These are phyloP conservation scores for Amiota mariae DNA, from an alignment of 2,888 invertebrate genomes.

Conservation along the genomic window DNA sequence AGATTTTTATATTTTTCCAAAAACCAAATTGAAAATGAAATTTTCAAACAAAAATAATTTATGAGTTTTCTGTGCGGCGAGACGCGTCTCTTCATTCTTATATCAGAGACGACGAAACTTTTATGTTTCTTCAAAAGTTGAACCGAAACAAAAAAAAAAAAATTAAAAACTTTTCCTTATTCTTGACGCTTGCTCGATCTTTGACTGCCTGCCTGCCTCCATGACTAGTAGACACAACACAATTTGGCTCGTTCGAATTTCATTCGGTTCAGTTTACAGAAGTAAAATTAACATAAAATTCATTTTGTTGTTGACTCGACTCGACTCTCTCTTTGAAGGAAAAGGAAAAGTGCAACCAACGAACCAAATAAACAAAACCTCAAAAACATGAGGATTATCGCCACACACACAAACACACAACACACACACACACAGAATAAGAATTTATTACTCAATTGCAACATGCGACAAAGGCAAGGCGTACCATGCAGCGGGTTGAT, in stretches of 20 bases:
- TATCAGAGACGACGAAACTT: constrained; percentile 18
- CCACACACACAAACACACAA: neutral
- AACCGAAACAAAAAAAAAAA: neutral
- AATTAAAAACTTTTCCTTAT: constrained; percentile 25
- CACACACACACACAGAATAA: neutral
- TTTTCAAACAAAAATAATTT: constrained; percentile 58
- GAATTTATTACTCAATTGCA: constrained; percentile 28
- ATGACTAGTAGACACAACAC: no score
- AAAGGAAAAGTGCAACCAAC: no score
- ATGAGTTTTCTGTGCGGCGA: constrained; percentile 60
- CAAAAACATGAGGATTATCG: constrained; percentile 18
- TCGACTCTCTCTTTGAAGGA: neutral
- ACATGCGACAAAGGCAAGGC: constrained; percentile 10
- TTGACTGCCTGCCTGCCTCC: neutral
- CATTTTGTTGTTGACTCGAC: neutral
- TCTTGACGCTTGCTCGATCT: constrained; percentile 11
- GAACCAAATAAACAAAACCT: neutral
- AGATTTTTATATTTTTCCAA: neutral
- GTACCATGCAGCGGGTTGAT: neutral
- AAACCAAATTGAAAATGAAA: constrained; percentile 10
- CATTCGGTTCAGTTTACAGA: neutral
- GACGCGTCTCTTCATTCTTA: constrained; percentile 32
- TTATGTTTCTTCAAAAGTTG: constrained; percentile 26
- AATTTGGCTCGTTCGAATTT: constrained; percentile 12
- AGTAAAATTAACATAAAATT: constrained; percentile 21